phyloP scores from a whole-genome alignment of 2,888 invertebrate genomes.

The Ramazzottius varieornatus region DNA sequence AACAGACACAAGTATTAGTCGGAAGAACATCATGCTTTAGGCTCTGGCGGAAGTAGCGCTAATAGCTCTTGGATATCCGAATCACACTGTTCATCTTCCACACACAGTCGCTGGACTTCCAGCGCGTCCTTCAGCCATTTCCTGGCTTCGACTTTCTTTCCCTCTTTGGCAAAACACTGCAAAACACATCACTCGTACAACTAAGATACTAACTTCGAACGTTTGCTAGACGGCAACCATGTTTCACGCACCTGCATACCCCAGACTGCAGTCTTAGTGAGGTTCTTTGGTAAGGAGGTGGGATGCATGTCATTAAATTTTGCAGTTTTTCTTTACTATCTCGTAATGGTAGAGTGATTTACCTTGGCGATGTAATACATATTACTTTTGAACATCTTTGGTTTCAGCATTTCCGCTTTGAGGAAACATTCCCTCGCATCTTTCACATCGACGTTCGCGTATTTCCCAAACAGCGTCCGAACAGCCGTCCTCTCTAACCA shows the following conservation, averaged over 20 bases:
- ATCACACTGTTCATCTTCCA: conserved; percentile 1
- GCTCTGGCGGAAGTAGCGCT: not conserved
- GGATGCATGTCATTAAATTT: too few species aligned
- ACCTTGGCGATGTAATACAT: conserved; percentile 4
- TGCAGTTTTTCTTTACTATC: too few species aligned
- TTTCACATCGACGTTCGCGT: not conserved
- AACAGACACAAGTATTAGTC: too few species aligned
- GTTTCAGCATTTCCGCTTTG: not conserved
- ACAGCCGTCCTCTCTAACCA: not conserved
- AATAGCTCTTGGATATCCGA: not conserved
- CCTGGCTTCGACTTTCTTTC: not conserved
- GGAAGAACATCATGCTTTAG: too few species aligned
- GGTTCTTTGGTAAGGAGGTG: too few species aligned
- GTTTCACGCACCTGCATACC: too few species aligned
- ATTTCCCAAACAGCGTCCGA: not conserved
- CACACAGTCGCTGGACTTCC: not conserved
- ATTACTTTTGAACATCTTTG: conserved; percentile 3
- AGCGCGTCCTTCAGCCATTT: not conserved
- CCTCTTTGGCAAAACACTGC: not conserved
- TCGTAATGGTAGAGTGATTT: too few species aligned
- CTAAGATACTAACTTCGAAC: too few species aligned
- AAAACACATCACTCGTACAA: not conserved
- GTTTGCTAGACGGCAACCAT: too few species aligned
- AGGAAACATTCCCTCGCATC: not conserved
- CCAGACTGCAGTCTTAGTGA: too few species aligned